These are phyloP conservation scores for Brachionus angularis DNA, from an alignment of 1,140 invertebrate genomes.

Conservation along the genomic window DNA sequence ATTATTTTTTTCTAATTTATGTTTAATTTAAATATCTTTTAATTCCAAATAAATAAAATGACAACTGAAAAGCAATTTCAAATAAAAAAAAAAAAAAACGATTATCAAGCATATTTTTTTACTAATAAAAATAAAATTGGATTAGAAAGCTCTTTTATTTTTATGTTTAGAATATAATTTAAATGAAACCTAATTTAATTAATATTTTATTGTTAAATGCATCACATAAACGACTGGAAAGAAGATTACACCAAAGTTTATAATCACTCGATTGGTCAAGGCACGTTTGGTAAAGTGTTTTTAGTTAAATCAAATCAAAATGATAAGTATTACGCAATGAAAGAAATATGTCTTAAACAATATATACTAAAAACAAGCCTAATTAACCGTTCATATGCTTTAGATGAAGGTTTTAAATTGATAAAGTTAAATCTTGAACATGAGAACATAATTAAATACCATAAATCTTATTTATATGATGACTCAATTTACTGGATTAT, in stretches of 20 bases:
- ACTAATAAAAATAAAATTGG: neutral
- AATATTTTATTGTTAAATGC: neutral
- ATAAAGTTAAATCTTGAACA: conserved; percentile 14
- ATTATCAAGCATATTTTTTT: neutral
- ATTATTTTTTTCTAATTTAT: too few relatives aligned
- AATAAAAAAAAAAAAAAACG: too few relatives aligned
- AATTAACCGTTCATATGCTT: conserved; percentile 29
- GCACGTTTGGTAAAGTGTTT: conserved; percentile 39
- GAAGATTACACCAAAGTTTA: conserved; percentile 23
- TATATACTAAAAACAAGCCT: conserved; percentile 25
- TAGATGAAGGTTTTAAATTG: conserved; percentile 28
- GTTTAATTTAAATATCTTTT: too few relatives aligned
- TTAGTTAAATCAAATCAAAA: conserved; percentile 6
- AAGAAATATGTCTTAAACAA: conserved; percentile 31
- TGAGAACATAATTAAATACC: conserved; percentile 39
- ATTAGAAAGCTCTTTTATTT: neutral
- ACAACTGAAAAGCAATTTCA: too few relatives aligned
- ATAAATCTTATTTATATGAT: conserved; percentile 11
- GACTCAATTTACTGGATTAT: conserved; percentile 33
- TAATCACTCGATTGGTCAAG: conserved; percentile 4
- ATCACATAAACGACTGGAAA: conserved; percentile 31
- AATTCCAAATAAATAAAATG: too few relatives aligned
- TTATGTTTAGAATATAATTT: neutral
- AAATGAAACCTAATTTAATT: neutral
- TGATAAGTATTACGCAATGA: conserved; percentile 14